A percentile compares a stretch with the other conserved stretches of the same genome.
These are phyloP conservation scores for Tangara arthus DNA, from an alignment of 2,797 vertebrate species.

Conservation along the genomic window DNA sequence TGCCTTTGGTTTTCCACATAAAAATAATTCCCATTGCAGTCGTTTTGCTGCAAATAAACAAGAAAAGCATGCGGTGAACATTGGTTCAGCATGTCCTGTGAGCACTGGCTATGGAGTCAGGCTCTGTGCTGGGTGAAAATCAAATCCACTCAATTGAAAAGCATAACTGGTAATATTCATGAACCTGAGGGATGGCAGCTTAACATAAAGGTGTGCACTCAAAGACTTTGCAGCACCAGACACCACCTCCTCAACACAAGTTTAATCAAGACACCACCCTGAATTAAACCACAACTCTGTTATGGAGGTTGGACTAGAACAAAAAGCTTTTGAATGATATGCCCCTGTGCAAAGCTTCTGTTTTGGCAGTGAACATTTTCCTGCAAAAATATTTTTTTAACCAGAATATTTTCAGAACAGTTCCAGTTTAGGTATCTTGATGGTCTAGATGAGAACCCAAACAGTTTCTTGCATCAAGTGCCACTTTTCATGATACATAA, in stretches of 20 bases:
- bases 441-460: background rate
- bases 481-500: background rate
- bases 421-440: background rate
- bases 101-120: background rate
- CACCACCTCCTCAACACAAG: background rate
- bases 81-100: accelerated
- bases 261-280: background rate
- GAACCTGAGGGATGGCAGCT: background rate
- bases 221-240: background rate
- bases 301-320: background rate
- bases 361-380: background rate
- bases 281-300: background rate
- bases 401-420: background rate
- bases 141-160: background rate
- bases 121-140: background rate
- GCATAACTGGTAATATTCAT: background rate
- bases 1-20: background rate
- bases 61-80: background rate
- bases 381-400: background rate
- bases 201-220: background rate
- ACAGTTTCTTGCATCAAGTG: background rate
- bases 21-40: background rate
- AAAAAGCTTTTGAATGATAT: background rate
- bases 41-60: background rate
- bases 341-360: background rate